Percentiles rank a stretch among this genome's conserved stretches.
Conservation (phyloP, 2,888 invertebrate genomes). For the Flexamia atlantica region DNA sequence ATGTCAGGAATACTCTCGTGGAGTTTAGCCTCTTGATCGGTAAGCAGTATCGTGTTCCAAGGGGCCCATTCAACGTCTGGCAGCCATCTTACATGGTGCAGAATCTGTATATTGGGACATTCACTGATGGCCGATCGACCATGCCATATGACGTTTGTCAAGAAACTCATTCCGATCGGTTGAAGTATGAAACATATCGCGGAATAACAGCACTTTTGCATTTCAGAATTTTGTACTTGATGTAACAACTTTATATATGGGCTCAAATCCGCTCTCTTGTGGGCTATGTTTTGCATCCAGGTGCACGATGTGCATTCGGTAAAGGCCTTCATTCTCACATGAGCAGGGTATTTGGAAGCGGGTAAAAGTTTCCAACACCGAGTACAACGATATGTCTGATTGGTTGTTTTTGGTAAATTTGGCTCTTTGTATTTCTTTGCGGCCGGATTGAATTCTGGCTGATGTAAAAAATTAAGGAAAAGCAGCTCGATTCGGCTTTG, state of each 20-base stretch:
- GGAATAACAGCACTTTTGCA: conserved; percentile 83
- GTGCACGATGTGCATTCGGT: conserved; percentile 82
- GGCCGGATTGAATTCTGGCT: conserved; percentile 79
- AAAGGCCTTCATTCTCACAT: conserved; percentile 79
- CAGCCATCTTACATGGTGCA: conserved; percentile 89
- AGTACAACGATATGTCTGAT: conserved; percentile 76
- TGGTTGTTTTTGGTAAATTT: conserved; percentile 72
- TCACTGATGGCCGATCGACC: conserved; percentile 91
- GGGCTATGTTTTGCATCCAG: conserved; percentile 80
- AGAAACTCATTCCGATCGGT: conserved; percentile 88
- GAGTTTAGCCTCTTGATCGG: conserved; percentile 87
- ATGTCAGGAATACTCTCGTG: conserved; percentile 78
- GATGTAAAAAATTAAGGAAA: conserved; percentile 77
- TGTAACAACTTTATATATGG: conserved; percentile 86
- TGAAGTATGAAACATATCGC: conserved; percentile 88
- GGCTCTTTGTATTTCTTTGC: conserved; percentile 76
- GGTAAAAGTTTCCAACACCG: conserved; percentile 83
- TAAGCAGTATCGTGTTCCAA: conserved; percentile 95
- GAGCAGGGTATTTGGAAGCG: conserved; percentile 79
- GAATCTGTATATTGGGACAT: conserved; percentile 82
- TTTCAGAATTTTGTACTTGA: conserved; percentile 85
- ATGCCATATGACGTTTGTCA: conserved; percentile 94
- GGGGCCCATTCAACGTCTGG: conserved; percentile 91
- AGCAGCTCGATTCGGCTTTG: conserved; percentile 80
- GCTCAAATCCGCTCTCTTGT: conserved; percentile 78